Percentiles rank a stretch among this genome's conserved stretches.
phyloP scores from a whole-genome alignment of 2,113 vertebrate species.

The Silurus meridionalis region DNA sequence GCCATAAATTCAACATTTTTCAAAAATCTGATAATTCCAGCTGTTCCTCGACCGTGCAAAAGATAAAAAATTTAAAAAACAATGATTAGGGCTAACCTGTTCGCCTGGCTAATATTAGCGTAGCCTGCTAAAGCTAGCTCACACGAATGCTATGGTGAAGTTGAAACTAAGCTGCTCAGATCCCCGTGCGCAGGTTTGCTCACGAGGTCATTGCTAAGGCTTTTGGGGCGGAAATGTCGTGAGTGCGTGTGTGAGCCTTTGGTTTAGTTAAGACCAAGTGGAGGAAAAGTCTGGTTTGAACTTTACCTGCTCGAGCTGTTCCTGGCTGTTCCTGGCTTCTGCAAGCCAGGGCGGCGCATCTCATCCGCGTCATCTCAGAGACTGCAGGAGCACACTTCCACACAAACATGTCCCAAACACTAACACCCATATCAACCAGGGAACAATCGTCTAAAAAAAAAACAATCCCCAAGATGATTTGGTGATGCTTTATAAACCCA shows the following conservation, averaged over 20 bases:
- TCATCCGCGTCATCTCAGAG: conserved; percentile 34
- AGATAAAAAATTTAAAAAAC: background rate
- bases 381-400: background rate
- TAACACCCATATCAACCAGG: background rate
- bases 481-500: background rate
- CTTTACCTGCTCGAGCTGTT: conserved; percentile 25
- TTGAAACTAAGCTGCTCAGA: background rate
- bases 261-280: background rate
- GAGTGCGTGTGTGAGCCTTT: background rate
- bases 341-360: conserved; percentile 45
- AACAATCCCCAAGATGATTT: background rate
- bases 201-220: too few relatives aligned
- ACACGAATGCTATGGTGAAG: background rate
- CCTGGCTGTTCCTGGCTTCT: conserved; percentile 34
- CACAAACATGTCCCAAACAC: background rate
- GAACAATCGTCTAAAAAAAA: background rate
- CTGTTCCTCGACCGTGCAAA: background rate
- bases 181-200: background rate
- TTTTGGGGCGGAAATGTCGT: background rate
- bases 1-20: too few relatives aligned
- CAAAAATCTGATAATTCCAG: background rate
- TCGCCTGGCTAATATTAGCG: background rate
- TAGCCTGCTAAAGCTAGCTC: background rate
- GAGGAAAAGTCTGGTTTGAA: background rate
- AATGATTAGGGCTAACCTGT: background rate